phyloP scores from a whole-genome alignment of 2,888 invertebrate species.

The Eustalomyia histrio region DNA sequence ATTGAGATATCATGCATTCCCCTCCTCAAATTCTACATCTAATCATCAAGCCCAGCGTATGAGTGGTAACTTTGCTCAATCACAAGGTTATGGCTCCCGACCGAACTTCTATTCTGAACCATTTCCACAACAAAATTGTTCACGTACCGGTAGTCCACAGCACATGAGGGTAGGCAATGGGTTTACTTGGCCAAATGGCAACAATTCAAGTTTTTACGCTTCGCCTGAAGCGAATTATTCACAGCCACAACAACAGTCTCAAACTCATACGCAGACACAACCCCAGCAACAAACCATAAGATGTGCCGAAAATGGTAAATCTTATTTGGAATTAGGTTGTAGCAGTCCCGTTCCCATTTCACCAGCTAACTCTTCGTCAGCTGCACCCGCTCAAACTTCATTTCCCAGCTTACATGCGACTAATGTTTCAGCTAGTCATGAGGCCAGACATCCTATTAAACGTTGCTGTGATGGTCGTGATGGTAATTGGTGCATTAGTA shows the following conservation, averaged over 20 bases:
- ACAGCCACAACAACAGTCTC: slow-evolving; percentile 64
- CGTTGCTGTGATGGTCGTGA: slow-evolving; percentile 87
- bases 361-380: slow-evolving; percentile 46
- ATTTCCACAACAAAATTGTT: slow-evolving; percentile 79
- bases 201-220: slow-evolving; percentile 56
- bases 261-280: slow-evolving; percentile 63
- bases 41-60: slow-evolving; percentile 60
- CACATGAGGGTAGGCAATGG: slow-evolving; percentile 74
- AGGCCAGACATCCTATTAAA: slow-evolving; percentile 74
- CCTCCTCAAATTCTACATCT: slow-evolving; percentile 67
- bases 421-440: slow-evolving; percentile 68
- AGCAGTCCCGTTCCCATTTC: slow-evolving; percentile 81
- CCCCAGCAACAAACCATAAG: slow-evolving; percentile 87
- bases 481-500: slow-evolving; percentile 87
- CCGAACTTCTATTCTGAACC: slow-evolving; percentile 79
- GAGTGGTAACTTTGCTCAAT: slow-evolving; percentile 69
- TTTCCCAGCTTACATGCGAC: slow-evolving; percentile 59
- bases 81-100: slow-evolving; percentile 75
- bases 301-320: slow-evolving; percentile 93
- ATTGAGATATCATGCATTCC: slow-evolving; percentile 76
- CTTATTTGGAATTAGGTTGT: slow-evolving; percentile 90
- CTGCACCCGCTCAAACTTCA: slow-evolving; percentile 62
- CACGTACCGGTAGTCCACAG: slow-evolving; percentile 81
- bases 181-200: slow-evolving; percentile 73
- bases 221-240: slow-evolving; percentile 45